Conservation (phyloP, 2,113 vertebrate species). For the Pituophis catenifer region DNA sequence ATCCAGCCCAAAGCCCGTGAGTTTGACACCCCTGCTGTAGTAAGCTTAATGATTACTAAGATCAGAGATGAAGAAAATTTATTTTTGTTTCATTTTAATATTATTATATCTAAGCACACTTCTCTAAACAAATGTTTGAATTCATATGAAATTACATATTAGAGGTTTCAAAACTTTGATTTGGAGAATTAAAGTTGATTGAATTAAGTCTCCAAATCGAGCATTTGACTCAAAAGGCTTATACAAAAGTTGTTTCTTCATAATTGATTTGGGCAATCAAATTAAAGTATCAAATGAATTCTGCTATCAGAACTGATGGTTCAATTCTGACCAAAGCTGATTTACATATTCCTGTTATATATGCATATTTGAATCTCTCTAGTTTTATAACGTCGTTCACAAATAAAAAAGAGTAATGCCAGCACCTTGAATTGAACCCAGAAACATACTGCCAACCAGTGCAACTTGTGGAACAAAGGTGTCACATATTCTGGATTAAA, state of each 20-base stretch:
- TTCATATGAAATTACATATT: background rate
- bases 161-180: background rate
- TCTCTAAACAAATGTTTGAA: background rate
- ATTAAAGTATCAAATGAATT: background rate
- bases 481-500: too few relatives aligned
- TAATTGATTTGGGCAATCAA: background rate
- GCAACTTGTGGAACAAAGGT: too few relatives aligned
- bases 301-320: background rate
- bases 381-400: too few relatives aligned
- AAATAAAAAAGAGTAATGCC: too few relatives aligned
- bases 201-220: background rate
- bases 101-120: background rate
- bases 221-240: background rate
- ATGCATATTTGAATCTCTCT: background rate
- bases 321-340: background rate
- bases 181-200: background rate
- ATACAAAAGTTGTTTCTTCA: background rate
- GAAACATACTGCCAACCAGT: too few relatives aligned
- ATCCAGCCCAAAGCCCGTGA: too few relatives aligned
- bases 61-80: background rate
- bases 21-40: too few relatives aligned
- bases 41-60: background rate
- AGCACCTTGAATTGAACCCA: too few relatives aligned
- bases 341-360: background rate
- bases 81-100: background rate